Evolutionary conservation across 2,797 vertebrate genomes (phyloP).

Genomic region (Loriculus beryllinus): DNA sequence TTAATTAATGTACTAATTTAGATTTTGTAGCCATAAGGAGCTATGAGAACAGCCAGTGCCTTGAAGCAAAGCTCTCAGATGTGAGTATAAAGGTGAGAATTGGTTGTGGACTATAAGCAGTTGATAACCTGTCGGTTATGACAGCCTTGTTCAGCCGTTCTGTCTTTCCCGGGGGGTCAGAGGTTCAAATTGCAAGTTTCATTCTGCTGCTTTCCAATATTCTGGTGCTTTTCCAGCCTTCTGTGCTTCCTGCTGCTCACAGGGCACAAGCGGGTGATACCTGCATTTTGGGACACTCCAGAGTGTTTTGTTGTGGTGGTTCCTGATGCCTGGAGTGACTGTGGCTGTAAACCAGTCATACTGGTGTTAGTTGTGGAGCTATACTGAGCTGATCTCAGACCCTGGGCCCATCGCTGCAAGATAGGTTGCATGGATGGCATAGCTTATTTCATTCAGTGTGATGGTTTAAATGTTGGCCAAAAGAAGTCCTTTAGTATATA

Average conservation of each 20-base stretch:
- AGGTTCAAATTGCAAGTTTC: neutral
- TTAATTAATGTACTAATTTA: neutral
- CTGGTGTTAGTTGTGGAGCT: neutral
- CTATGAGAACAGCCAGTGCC: neutral
- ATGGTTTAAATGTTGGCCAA: neutral
- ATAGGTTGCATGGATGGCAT: neutral
- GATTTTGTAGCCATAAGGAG: neutral
- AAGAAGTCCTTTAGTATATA: neutral
- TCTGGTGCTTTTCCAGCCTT: neutral
- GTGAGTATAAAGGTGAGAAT: neutral
- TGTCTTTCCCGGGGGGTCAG: neutral
- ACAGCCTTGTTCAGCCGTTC: neutral
- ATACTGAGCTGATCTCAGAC: neutral
- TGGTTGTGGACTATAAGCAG: neutral
- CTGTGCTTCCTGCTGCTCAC: fast-evolving
- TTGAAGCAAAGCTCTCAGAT: neutral
- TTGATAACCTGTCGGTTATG: neutral
- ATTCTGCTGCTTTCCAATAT: neutral
- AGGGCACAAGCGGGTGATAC: fast-evolving
- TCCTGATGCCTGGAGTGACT: neutral
- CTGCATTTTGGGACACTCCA: fast-evolving
- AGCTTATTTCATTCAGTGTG: neutral
- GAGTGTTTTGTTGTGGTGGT: neutral
- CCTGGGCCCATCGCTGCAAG: fast-evolving
- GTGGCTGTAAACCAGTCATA: neutral